Evolutionary conservation across 2,797 vertebrate species (phyloP), one percentile per base, ranked within the genome.

Genomic region (Sparus aurata): DNA sequence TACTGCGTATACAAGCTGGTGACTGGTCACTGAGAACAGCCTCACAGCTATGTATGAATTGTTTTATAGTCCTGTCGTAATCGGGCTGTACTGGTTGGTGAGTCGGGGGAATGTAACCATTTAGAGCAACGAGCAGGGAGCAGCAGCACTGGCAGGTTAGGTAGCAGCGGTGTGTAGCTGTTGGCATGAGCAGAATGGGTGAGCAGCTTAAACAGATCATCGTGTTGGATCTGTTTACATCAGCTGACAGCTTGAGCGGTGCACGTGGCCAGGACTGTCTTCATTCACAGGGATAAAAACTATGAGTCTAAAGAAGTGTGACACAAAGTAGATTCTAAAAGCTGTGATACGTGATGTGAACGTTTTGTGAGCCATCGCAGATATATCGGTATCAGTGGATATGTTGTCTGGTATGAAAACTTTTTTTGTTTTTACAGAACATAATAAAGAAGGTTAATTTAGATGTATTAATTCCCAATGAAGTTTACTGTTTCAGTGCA

Each of bases 181-280:
- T 30, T 77, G 68, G 69, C 64, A 69, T 17, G 38, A 69, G 59
- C 41, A 60, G 66, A 43, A 43, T 18, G 54, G 11, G 17, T 18
- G 78, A 52, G 70, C 54, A 61, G 68, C 66, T 68, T 34, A 22
- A 62, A 50, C 13, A 20, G 69, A 47, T 62, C 34, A 10, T 22
- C 2, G 4, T 46, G 65, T 16, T 50, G 54, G 65, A 74, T 85
- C 58, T 52, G 73, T 81, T 82, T 60, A 75, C 81, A 77, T 82
- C 77, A 79, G 79, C 80, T 82, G 75, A 78, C 43, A 12, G 9
- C 3, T 27, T 18, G 23, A 74, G 12, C 25, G 25, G 15, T 45
- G 34, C 66, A 59, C 46, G 50, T 52, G 49, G 38, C 30, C 30
- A 8, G 23, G 38, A n/a, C 8, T 66, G 20, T 71, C 17, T 58